Conservation (phyloP, 2,113 vertebrate species). For the Saccopteryx bilineata region DNA sequence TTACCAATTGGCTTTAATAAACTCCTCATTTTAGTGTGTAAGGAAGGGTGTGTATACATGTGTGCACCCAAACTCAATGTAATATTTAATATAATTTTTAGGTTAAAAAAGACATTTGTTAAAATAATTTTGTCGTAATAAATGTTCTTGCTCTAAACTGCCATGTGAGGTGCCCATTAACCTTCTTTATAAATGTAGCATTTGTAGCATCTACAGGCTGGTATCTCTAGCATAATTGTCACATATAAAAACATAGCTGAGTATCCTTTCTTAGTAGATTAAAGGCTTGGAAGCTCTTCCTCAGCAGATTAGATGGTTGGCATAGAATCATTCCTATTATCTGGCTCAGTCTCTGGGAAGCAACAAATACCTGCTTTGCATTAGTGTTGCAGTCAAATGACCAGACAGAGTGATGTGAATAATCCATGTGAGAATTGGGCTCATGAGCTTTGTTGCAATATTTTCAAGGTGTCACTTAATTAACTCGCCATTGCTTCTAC, state of each 20-base stretch:
- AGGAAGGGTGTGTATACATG: not conserved
- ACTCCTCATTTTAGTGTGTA: not conserved
- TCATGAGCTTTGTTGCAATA: not conserved
- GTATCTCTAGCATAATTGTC: not conserved
- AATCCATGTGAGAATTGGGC: not conserved
- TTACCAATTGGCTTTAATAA: not conserved
- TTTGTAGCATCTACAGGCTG: not conserved
- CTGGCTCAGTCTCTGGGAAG: not conserved
- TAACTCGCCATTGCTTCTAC: not conserved
- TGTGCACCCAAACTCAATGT: not conserved
- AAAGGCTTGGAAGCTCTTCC: not conserved
- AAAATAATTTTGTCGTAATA: not conserved
- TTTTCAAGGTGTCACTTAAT: not conserved
- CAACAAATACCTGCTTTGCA: not conserved
- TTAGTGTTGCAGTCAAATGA: not conserved
- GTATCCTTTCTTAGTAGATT: not conserved
- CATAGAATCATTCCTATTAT: not conserved
- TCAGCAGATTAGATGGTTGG: not conserved
- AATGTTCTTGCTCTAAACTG: not conserved
- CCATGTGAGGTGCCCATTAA: not conserved
- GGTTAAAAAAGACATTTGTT: not conserved
- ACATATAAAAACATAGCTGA: not conserved
- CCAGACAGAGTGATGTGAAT: not conserved
- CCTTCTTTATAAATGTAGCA: not conserved
- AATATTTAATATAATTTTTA: not conserved